Percentiles rank a stretch among this genome's conserved stretches.
Evolutionary conservation across 2,113 vertebrate genomes (phyloP).

Genomic region (Empidonax traillii): DNA sequence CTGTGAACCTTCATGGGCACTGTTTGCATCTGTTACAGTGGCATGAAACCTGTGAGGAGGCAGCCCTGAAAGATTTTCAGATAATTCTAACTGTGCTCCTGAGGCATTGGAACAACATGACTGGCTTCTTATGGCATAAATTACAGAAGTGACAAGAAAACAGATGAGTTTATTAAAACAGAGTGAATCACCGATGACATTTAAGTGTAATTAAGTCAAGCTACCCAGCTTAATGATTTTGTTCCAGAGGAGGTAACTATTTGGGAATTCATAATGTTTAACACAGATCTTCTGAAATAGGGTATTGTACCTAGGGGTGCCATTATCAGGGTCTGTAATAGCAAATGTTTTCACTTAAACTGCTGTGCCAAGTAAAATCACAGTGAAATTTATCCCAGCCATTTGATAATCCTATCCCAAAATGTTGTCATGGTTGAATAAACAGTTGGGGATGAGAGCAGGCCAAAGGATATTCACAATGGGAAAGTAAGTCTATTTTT

Average conservation of each 20-base stretch:
- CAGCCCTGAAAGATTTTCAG: neutral
- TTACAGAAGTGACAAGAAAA: conserved; percentile 60
- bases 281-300: conserved; percentile 11
- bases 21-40: neutral
- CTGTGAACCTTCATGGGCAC: neutral
- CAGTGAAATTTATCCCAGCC: neutral
- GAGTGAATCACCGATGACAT: conserved; percentile 57
- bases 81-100: neutral
- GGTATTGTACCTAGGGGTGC: neutral
- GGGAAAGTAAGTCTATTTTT: neutral
- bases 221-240: conserved; percentile 58
- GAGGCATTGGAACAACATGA: neutral
- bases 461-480: neutral
- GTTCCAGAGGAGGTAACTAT: conserved; percentile 42
- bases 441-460: neutral
- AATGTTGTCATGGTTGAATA: neutral
- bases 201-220: conserved; percentile 65
- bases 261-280: conserved; percentile 48
- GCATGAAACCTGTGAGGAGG: neutral
- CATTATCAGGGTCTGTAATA: neutral
- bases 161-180: conserved; percentile 69
- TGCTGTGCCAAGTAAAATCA: neutral
- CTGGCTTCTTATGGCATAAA: conserved; percentile 45
- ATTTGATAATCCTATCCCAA: neutral
- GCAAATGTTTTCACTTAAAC: neutral